Base-by-base conservation (phyloP, 2,113 vertebrate genomes). In the Bothrops jararaca region DNA sequence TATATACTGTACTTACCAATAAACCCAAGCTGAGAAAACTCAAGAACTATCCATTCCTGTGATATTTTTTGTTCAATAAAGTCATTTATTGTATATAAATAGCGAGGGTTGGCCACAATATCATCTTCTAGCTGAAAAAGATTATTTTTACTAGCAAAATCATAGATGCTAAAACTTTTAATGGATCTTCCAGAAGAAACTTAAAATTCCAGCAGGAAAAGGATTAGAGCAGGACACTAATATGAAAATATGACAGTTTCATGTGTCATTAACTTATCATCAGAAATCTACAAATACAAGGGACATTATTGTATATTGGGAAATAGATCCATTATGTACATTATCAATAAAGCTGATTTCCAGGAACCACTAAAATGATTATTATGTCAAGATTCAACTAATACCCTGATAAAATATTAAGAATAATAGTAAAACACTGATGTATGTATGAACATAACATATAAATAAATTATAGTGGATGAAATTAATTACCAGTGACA, bases 21-120 rank as follows among this genome's bases (percentile, higher is more conserved):
- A 96, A 98, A 98, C 92, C 98, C 98, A 95, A 98, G 97, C 12
- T 96, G 95, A 57, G 97, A 98, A 95, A 98, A 98, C 91, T 98
- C 97, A 0, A 98, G 96, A 89, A 96, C 94, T 95, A 98, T 91
- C 98, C 98, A 98, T 0, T 98, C 96, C 52, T 95, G 93, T 26
- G 96, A 97, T 52, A 96, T 92, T 34, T 98, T 95, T 45, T 94
- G 50, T 88, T 86, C 91, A 64, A 95, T 86, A 94, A 98, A 98
- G 56, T 91, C 88, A 95, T 95, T 95, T 92, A 98, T 96, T 56
- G 94, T 95, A 93, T 95, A 95, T 87, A 97, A 92, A 94, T 98
- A 98, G 90, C 90, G 94, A 85, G 96, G 87, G 90, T 95, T 98
- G 92, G 98, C 98, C 95, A 98, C 88, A 93, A 98, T 97, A 93